These are phyloP conservation scores for Pocillopora meandrina DNA, from an alignment of 92 coral and sea anemone species.

Conservation along the genomic window DNA sequence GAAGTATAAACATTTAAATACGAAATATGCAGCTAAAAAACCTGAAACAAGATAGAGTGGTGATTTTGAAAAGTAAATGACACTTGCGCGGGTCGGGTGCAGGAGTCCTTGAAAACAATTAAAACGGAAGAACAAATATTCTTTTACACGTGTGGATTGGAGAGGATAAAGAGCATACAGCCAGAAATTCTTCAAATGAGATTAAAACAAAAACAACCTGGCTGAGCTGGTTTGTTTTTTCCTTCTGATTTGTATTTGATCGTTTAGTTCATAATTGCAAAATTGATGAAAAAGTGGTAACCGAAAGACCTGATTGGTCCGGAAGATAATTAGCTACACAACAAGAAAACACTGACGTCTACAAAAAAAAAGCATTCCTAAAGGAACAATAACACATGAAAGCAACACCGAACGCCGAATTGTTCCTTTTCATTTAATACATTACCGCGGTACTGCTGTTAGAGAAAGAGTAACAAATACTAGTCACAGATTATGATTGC, in stretches of 20 bases:
- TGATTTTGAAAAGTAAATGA: too few relatives aligned
- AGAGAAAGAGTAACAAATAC: too few relatives aligned
- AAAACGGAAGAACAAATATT: too few relatives aligned
- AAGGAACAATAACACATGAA: neutral
- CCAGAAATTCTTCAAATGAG: too few relatives aligned
- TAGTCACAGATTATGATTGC: too few relatives aligned
- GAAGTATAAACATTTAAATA: neutral
- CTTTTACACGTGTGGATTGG: too few relatives aligned
- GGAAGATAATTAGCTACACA: neutral
- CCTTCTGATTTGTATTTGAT: neutral
- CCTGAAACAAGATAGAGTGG: neutral
- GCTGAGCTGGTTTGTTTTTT: too few relatives aligned
- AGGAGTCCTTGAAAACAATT: too few relatives aligned
- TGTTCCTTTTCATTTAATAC: neutral
- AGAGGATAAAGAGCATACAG: too few relatives aligned
- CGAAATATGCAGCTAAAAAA: neutral
- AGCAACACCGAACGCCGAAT: neutral
- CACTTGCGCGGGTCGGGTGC: too few relatives aligned
- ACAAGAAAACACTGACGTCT: conserved; percentile 1
- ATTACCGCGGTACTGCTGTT: neutral
- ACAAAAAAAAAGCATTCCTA: neutral
- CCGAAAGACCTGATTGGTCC: neutral
- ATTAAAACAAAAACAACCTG: neutral
- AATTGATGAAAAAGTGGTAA: conserved; percentile 5
- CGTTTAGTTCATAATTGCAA: conserved; percentile 6